Conservation (phyloP, 2,888 invertebrate genomes). For the Protodeltote pygarga region DNA sequence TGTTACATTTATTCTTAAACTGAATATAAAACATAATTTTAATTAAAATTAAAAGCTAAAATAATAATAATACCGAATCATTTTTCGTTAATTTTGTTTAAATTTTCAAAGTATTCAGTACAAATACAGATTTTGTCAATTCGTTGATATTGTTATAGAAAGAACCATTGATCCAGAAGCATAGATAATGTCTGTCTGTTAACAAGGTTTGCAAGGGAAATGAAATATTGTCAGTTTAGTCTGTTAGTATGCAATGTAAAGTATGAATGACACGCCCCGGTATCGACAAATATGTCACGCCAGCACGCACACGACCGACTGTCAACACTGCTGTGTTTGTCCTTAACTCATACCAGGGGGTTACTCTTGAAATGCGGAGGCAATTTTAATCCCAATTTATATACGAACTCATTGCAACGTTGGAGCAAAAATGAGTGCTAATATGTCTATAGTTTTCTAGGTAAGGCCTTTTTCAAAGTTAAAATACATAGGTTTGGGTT, state of each 20-base stretch:
- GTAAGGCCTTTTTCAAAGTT: too few relatives aligned
- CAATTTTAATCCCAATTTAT: too few relatives aligned
- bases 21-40: background rate
- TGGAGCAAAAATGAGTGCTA: too few relatives aligned
- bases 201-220: conserved; percentile 36
- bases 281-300: conserved; percentile 39
- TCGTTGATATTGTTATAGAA: conserved; percentile 27
- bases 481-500: too few relatives aligned
- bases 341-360: conserved; percentile 25
- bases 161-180: conserved; percentile 35
- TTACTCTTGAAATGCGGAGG: too few relatives aligned
- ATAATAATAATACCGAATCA: background rate
- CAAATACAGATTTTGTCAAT: conserved; percentile 9
- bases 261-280: conserved; percentile 44
- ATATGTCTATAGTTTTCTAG: too few relatives aligned
- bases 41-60: background rate
- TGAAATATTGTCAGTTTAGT: conserved; percentile 50
- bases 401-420: too few relatives aligned
- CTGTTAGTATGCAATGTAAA: conserved; percentile 42
- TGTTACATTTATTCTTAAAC: too few relatives aligned
- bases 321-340: conserved; percentile 33
- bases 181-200: conserved; percentile 35
- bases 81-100: too few relatives aligned
- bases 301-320: conserved; percentile 22
- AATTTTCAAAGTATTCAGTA: too few relatives aligned